Base-by-base conservation (phyloP, 2,888 invertebrate species). In the Macaria liturata region DNA sequence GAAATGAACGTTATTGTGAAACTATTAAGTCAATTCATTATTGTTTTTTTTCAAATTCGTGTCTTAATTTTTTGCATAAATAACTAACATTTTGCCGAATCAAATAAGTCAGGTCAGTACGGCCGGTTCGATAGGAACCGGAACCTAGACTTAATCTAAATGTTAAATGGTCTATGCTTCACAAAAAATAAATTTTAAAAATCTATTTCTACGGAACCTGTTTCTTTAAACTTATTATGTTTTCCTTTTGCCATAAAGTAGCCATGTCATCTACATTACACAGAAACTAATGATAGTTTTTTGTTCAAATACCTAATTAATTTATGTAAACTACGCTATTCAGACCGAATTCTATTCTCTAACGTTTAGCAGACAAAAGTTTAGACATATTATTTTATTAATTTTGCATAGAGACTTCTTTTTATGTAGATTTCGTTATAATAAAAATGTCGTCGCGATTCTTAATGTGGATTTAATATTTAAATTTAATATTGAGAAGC, bases 391-490 rank as follows among this genome's bases (percentile, higher is more conserved):
- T 50, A 50, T 55, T 55, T 48, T 55, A 51, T 59, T 59, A 59
- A 59, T 60, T 51, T 53, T 9, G 49, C 52, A 43, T 56, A 32
- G 30, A 51, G 31, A 39, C 52, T 44, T 46, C 45, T 44, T 40
- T 51, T 60, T 54, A 65, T 62, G 54, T 54, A 52, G 51, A 57
- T 57, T 54, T 49, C 34, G 30, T 44, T 46, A 49, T 54, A 44
- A 65, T 63, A 65, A 65, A 65, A 44, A 59, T 65, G 65, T 65
- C 65, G 54, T 54, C 65, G 63, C 44, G 3, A 7, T 40, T 53
- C 57, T 52, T 62, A 62, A 58, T 57, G 59, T 52, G 54, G 56
- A 59, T 59, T 61, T 65, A 49, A 59, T 55, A 59, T 59, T 59
- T 34, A 56, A 60, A 60, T 60, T 56, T 60, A 46, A 49, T 60